A percentile compares a stretch with the other conserved stretches of the same genome.
Evolutionary conservation across 2,797 vertebrate species (phyloP).

Genomic region (Diglossa cyanea): DNA sequence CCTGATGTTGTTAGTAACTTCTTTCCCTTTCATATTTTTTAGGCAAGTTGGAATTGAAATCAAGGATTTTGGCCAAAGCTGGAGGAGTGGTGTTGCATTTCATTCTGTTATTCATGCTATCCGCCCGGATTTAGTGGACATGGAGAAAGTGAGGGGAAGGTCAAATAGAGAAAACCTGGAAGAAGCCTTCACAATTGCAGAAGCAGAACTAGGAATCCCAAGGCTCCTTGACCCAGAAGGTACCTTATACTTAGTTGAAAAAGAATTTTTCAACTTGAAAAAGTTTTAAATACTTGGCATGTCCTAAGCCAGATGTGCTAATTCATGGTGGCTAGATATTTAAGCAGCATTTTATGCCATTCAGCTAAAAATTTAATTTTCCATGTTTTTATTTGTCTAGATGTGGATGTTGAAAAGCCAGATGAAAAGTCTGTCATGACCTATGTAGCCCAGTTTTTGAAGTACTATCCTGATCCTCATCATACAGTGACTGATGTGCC

Average conservation of each 20-base stretch:
- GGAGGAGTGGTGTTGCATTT: conserved; percentile 93
- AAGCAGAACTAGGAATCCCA: conserved; percentile 90
- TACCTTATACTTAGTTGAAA: conserved; percentile 47
- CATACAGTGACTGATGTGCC: conserved; percentile 73
- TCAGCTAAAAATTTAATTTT: background rate
- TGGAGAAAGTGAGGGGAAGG: conserved; percentile 84
- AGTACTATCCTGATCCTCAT: conserved; percentile 84
- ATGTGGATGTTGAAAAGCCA: conserved; percentile 97
- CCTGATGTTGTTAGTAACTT: background rate
- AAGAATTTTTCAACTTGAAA: background rate
- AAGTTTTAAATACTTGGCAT: background rate
- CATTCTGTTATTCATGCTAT: conserved; percentile 91
- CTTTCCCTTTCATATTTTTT: background rate
- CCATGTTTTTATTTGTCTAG: conserved; percentile 68
- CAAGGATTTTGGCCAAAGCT: conserved; percentile 95
- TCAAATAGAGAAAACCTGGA: conserved; percentile 90
- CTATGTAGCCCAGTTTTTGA: conserved; percentile 96
- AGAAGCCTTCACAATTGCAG: conserved; percentile 92
- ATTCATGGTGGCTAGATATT: background rate
- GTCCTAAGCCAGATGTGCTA: background rate
- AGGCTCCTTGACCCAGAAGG: conserved; percentile 96
- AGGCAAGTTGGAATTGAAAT: conserved; percentile 90
- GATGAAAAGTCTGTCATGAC: conserved; percentile 99
- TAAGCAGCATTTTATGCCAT: background rate
- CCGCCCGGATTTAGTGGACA: conserved; percentile 89